Evolutionary conservation across 2,888 invertebrate species (phyloP).

Genomic region (Pseudanteris insignis): DNA sequence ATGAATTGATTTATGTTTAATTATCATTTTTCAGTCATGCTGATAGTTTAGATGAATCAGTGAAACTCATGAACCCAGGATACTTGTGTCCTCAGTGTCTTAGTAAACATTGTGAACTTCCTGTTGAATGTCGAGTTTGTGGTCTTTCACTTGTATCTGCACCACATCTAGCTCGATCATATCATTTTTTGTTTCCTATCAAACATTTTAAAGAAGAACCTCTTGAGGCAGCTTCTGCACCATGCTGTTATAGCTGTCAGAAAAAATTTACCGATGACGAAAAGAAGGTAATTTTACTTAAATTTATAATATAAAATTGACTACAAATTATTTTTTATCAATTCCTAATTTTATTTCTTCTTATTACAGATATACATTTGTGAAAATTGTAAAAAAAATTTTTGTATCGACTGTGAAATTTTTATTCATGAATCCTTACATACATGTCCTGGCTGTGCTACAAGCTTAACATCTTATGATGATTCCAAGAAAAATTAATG

Average conservation of each 20-base stretch:
- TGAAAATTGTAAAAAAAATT: slow-evolving; percentile 79
- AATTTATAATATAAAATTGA: too few species aligned
- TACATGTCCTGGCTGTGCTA: slow-evolving; percentile 96
- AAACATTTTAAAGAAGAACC: slow-evolving; percentile 81
- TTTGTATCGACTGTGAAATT: slow-evolving; percentile 95
- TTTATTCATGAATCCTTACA: slow-evolving; percentile 94
- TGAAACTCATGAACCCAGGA: slow-evolving; percentile 78
- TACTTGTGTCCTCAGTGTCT: slow-evolving; percentile 95
- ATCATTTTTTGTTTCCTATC: slow-evolving; percentile 96
- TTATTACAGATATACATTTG: slow-evolving; percentile 82
- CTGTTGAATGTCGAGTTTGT: slow-evolving; percentile 95
- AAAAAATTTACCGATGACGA: slow-evolving; percentile 74
- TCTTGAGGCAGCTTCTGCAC: slow-evolving; percentile 69
- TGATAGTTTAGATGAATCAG: slow-evolving; percentile 76
- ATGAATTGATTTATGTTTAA: slow-evolving; percentile 9
- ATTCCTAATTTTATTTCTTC: slow-evolving; percentile 48
- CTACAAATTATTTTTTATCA: background rate
- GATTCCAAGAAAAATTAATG: slow-evolving; percentile 19
- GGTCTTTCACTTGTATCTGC: slow-evolving; percentile 96
- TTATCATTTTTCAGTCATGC: slow-evolving; percentile 73
- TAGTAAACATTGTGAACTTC: slow-evolving; percentile 97
- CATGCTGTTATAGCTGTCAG: slow-evolving; percentile 80
- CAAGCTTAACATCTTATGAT: slow-evolving; percentile 69
- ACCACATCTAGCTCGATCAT: slow-evolving; percentile 96
- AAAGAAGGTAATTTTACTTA: slow-evolving; percentile 79